Conservation (phyloP, 92 coral and sea anemone genomes). For the Epizoanthus illoricatus region DNA sequence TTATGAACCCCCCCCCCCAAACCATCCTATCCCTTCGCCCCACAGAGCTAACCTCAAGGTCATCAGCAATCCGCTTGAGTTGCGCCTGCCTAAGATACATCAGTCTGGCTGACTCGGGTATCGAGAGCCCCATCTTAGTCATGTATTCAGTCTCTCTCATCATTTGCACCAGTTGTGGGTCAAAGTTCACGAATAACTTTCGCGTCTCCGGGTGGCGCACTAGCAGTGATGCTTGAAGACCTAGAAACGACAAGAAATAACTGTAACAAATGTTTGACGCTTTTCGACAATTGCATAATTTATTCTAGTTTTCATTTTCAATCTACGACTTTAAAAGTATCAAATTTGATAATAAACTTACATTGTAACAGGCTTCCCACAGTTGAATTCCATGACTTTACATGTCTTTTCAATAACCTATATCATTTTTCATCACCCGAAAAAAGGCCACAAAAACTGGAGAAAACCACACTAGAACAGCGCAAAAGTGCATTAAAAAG, state of each 20-base stretch:
- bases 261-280: too few species aligned
- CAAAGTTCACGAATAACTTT: slow-evolving; percentile 75
- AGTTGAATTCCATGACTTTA: too few species aligned
- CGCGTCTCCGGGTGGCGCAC: slow-evolving; percentile 75
- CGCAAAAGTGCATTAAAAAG: too few species aligned
- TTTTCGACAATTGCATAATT: too few species aligned
- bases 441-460: too few species aligned
- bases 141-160: slow-evolving; percentile 89
- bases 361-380: too few species aligned
- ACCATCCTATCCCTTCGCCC: not conserved
- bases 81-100: slow-evolving; percentile 46
- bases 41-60: slow-evolving; percentile 53
- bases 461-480: too few species aligned
- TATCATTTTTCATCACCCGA: too few species aligned
- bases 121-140: slow-evolving; percentile 74
- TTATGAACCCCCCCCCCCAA: not conserved
- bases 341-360: not conserved
- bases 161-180: slow-evolving; percentile 76
- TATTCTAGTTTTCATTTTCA: not conserved
- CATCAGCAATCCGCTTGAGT: slow-evolving; percentile 60
- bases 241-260: slow-evolving; percentile 34
- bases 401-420: too few species aligned
- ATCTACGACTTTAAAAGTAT: not conserved
- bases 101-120: slow-evolving; percentile 75
- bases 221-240: slow-evolving; percentile 77